A percentile compares a stretch with the other conserved stretches of the same genome.
These are phyloP conservation scores for Tinea semifulvella DNA, from an alignment of 2,888 invertebrate genomes.

Conservation along the genomic window DNA sequence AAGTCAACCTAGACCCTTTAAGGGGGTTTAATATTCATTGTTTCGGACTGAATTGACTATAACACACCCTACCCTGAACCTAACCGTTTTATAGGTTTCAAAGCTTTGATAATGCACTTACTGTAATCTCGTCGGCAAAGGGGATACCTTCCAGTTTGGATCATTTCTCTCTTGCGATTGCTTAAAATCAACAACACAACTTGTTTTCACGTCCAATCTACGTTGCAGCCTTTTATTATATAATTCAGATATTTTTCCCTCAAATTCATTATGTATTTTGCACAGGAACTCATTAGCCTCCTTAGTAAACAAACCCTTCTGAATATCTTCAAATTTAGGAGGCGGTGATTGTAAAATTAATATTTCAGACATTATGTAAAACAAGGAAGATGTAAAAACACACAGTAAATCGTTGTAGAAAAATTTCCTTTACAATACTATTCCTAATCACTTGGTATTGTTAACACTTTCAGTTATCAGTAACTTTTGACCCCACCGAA, in stretches of 20 bases:
- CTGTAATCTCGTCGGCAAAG: constrained; percentile 63
- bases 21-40: no score
- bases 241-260: constrained; percentile 52
- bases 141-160: constrained; percentile 66
- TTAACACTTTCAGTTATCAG: constrained; percentile 5
- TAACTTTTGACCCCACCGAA: constrained; percentile 1
- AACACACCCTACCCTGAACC: no score
- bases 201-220: constrained; percentile 34
- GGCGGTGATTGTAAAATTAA: constrained; percentile 59
- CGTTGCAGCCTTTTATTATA: constrained; percentile 45
- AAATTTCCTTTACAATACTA: no score
- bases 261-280: constrained; percentile 58
- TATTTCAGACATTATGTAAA: constrained; percentile 31
- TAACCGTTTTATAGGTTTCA: not conserved
- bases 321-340: constrained; percentile 60
- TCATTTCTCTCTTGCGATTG: constrained; percentile 45
- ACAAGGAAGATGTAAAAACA: no score
- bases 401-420: no score
- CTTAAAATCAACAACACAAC: constrained; percentile 42
- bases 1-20: no score
- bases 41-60: no score
- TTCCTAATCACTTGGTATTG: no score
- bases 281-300: constrained; percentile 66
- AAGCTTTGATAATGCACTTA: constrained; percentile 35
- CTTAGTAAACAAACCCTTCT: constrained; percentile 61